phyloP scores from a whole-genome alignment of 2,113 vertebrate species.

The Atlantisia rogersi region DNA sequence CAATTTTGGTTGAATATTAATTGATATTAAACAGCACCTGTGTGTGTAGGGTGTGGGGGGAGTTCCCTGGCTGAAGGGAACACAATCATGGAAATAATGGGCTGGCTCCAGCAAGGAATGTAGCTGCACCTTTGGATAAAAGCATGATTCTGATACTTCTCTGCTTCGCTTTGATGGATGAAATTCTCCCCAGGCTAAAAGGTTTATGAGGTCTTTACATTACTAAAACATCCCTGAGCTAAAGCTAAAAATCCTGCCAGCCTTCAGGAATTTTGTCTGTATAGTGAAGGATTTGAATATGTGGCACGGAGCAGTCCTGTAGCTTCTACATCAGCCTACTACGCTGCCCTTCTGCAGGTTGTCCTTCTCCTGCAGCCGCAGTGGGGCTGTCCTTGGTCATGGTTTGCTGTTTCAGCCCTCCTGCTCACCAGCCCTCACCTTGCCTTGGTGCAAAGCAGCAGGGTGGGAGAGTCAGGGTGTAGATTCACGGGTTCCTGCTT shows the following conservation, averaged over 20 bases:
- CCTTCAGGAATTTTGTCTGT: not conserved
- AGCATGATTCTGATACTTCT: not conserved
- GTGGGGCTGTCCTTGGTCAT: rapidly evolving
- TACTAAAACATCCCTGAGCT: not conserved
- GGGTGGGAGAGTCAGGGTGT: rapidly evolving
- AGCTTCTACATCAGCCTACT: not conserved
- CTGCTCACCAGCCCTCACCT: not conserved
- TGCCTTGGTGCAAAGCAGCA: not conserved
- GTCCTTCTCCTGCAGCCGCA: not conserved
- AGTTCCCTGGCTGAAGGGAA: not conserved
- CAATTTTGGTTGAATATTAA: not conserved
- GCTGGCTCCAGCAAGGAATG: not conserved
- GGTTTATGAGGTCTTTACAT: not conserved
- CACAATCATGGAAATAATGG: not conserved
- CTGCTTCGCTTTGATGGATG: not conserved
- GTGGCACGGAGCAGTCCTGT: not conserved
- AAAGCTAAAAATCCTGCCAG: not conserved
- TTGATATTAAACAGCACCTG: not conserved
- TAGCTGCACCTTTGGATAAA: not conserved
- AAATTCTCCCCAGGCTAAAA: not conserved
- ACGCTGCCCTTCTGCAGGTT: not conserved
- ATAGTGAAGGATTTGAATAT: not conserved
- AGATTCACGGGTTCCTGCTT: not conserved
- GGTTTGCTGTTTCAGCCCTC: not conserved
- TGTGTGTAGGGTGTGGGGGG: not conserved